Evolutionary conservation across 2,888 invertebrate species (phyloP), one percentile per base, ranked within the genome.

Genomic region (Hedya salicella): DNA sequence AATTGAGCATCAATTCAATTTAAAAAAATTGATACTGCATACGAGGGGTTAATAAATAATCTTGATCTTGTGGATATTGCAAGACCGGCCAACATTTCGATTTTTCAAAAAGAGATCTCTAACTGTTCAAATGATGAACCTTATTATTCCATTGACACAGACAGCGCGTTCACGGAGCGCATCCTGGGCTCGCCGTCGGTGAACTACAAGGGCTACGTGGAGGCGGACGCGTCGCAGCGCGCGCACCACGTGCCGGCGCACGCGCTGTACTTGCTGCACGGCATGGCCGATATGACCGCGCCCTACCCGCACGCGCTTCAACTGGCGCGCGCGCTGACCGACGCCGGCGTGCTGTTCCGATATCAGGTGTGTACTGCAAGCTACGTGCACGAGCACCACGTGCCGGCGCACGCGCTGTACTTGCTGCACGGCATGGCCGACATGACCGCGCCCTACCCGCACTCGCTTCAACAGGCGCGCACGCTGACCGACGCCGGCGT

Each of bases 111-210:
- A n/a, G n/a, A n/a, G n/a, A n/a, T n/a, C n/a, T 25, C 6, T 25
- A 6, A 25, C 25, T 25, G 25, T n/a, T n/a, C n/a, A 25, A 6
- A 25, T 25, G 25, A 25, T 2, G 25, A 25, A 3, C 25, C 4
- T 25, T 6, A 25, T 25, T 25, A 25, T 25, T 25, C 2, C 25
- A 6, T 25, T 25, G n/a, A n/a, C n/a, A 14, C 85, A 98, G 98
- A 98, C 90, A 97, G 98, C 25, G 98, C 97, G 4, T 98, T 98
- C 85, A 98, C 98, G 94, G 98, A 99, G 92, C 95, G 98, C 69
- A 96, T 98, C 76, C 94, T 99, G 78, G 98, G 98, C 42, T 93
- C 96, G 73, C 97, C 98, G 62, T 94, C 95, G 32, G 97, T 97
- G 81, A 97, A 98, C 90, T 96, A 96, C 88, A 96, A 96, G 81